Evolutionary conservation across 2,113 vertebrate genomes (phyloP).

Genomic region (Anseranas semipalmata): DNA sequence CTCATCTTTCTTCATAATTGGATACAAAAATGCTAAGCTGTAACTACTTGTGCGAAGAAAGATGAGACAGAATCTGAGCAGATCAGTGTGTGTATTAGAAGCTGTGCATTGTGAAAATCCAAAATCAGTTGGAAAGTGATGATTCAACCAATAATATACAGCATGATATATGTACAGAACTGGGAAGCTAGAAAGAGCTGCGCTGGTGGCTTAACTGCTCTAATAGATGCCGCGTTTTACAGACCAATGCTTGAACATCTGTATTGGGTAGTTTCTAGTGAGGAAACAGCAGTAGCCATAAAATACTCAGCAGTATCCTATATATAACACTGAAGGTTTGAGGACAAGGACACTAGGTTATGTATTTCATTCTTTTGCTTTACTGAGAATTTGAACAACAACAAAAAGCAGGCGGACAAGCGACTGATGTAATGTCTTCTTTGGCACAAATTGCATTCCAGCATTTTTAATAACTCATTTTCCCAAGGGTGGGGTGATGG

Average conservation of each 20-base stretch:
- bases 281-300: constrained; percentile 21
- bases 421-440: background rate
- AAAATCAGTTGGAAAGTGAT: background rate
- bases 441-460: constrained; percentile 6
- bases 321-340: background rate
- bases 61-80: background rate
- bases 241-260: background rate
- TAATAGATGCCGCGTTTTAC: background rate
- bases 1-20: constrained; percentile 53
- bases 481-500: background rate
- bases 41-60: background rate
- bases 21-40: constrained; percentile 23
- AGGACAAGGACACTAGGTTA: constrained; percentile 16
- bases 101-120: background rate
- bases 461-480: constrained; percentile 23
- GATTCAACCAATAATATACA: background rate
- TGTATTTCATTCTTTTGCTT: background rate
- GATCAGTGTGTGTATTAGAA: background rate
- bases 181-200: background rate
- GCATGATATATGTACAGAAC: background rate
- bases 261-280: background rate
- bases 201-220: constrained; percentile 4
- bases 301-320: constrained; percentile 21
- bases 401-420: background rate
- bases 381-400: background rate